A percentile compares a stretch with the other conserved stretches of the same genome.
phyloP scores from a whole-genome alignment of 2,797 vertebrate genomes.

The Sternarchorhynchus goeldii region DNA sequence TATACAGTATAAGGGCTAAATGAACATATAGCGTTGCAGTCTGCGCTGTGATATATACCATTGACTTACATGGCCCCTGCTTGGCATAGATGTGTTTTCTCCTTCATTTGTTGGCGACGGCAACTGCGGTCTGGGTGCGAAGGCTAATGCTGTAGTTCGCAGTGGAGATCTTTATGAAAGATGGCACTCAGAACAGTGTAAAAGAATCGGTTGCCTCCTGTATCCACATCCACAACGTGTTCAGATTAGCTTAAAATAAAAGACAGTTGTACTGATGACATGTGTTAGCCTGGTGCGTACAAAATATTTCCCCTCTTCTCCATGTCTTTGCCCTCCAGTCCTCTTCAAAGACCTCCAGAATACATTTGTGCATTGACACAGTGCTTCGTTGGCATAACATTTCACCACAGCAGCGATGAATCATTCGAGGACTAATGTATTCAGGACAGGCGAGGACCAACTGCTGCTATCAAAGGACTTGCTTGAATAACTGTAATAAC shows the following conservation, averaged over 20 bases:
- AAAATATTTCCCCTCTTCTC: constrained; percentile 68
- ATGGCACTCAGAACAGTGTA: constrained; percentile 57
- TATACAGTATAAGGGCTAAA: constrained; percentile 89
- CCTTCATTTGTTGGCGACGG: constrained; percentile 60
- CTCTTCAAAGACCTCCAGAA: constrained; percentile 62
- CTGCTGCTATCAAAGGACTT: constrained; percentile 99
- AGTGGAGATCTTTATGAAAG: constrained; percentile 71
- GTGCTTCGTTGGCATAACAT: constrained; percentile 87
- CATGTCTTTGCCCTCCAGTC: constrained; percentile 12
- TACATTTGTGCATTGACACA: constrained; percentile 88
- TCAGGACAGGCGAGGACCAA: constrained; percentile 99
- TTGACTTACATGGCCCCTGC: constrained; percentile 92
- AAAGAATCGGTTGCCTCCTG: neutral
- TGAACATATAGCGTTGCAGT: constrained; percentile 92
- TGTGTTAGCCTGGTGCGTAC: constrained; percentile 85
- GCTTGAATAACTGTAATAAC: constrained; percentile 99
- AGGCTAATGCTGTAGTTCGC: constrained; percentile 66
- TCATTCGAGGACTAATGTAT: constrained; percentile 96
- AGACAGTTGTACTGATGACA: constrained; percentile 84
- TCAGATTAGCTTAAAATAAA: constrained; percentile 88
- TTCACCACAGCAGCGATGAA: constrained; percentile 85
- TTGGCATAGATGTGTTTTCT: constrained; percentile 86
- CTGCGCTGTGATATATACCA: constrained; percentile 94
- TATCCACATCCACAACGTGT: constrained; percentile 68
- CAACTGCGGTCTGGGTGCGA: constrained; percentile 64